A percentile compares a stretch with the other conserved stretches of the same genome.
These are phyloP conservation scores for Hipposideros armiger DNA, from an alignment of 2,113 vertebrate species.

Conservation along the genomic window DNA sequence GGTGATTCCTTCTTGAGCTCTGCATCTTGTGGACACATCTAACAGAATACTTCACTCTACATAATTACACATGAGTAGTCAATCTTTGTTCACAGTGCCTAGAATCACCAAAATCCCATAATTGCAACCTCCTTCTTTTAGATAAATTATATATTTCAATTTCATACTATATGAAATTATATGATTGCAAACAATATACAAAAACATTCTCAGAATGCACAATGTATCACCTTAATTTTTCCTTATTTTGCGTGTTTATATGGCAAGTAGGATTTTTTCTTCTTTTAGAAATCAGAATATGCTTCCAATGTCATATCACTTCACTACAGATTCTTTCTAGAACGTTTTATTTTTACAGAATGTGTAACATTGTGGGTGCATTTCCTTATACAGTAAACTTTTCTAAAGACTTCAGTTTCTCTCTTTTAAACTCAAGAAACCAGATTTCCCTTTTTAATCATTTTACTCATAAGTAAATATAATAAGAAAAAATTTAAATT, in stretches of 20 bases:
- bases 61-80: not conserved
- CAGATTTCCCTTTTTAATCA: not conserved
- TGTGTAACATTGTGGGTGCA: not conserved
- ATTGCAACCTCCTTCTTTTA: not conserved
- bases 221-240: not conserved
- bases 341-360: not conserved
- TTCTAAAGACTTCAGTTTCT: not conserved
- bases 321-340: not conserved
- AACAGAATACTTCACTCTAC: not conserved
- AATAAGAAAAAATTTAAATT: not conserved
- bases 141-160: not conserved
- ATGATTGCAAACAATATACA: not conserved
- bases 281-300: not conserved
- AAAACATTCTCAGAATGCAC: not conserved
- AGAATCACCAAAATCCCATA: not conserved
- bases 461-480: not conserved
- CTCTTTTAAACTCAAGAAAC: not conserved
- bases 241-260: not conserved
- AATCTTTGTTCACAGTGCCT: not conserved
- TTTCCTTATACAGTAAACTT: not conserved
- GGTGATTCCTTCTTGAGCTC: not conserved
- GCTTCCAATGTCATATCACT: not conserved
- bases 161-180: not conserved
- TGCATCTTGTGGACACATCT: not conserved
- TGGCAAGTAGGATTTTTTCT: not conserved